These are phyloP conservation scores for Neosilurus mollespiculum DNA, from an alignment of 2,797 vertebrate genomes.

Conservation along the genomic window DNA sequence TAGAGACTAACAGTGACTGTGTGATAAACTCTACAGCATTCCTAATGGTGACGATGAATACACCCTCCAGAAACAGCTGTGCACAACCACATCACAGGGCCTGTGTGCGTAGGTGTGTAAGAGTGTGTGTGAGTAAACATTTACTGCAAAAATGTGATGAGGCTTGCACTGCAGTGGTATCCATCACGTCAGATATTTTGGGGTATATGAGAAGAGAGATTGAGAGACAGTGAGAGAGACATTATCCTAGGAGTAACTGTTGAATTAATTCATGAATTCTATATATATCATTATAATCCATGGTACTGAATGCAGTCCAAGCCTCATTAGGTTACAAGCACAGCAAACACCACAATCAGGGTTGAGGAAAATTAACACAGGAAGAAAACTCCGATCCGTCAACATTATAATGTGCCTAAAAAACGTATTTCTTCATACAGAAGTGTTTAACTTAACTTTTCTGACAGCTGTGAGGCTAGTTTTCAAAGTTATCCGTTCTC, in stretches of 20 bases:
- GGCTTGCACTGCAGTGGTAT: conserved; percentile 61
- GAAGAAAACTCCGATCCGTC: background rate
- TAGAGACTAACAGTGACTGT: too few relatives aligned
- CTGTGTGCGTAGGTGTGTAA: conserved; percentile 11
- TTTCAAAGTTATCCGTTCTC: background rate
- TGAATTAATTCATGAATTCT: conserved; percentile 25
- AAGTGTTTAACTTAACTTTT: background rate
- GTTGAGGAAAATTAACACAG: background rate
- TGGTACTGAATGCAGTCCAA: conserved; percentile 59
- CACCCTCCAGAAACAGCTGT: conserved; percentile 38
- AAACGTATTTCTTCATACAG: background rate
- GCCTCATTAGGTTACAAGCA: conserved; percentile 57
- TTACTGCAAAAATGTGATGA: conserved; percentile 45
- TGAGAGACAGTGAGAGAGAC: background rate
- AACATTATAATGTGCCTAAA: background rate
- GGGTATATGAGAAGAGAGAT: background rate
- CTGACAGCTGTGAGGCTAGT: background rate
- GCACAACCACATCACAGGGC: conserved; percentile 31
- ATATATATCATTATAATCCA: conserved; percentile 14
- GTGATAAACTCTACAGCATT: background rate
- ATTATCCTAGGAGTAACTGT: background rate
- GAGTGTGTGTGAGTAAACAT: conserved; percentile 28
- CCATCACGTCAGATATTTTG: conserved; percentile 19
- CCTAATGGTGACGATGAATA: background rate
- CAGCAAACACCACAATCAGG: conserved; percentile 43